Evolutionary conservation across 2,797 vertebrate species (phyloP).

Genomic region (Gouania willdenowi): DNA sequence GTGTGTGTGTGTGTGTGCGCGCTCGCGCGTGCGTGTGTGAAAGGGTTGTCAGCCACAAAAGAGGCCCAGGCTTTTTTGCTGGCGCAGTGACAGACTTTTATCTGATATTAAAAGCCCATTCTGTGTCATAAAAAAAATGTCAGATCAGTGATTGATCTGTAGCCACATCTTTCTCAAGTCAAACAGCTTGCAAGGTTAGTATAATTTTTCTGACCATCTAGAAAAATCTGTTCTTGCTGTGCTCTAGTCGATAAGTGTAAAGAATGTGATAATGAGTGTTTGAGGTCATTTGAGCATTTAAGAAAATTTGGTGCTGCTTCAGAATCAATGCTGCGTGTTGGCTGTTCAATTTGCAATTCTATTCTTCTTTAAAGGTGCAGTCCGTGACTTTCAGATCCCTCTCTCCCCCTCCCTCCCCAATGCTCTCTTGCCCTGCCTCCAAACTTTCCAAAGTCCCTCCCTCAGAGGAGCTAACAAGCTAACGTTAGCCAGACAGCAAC

Average conservation of each 20-base stretch:
- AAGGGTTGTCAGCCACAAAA: slow-evolving; percentile 45
- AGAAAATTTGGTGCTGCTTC: slow-evolving; percentile 25
- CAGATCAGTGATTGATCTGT: slow-evolving; percentile 41
- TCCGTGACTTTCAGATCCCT: too few species aligned
- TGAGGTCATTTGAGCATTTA: slow-evolving; percentile 40
- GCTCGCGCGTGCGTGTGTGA: slow-evolving; percentile 3
- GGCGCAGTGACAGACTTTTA: slow-evolving; percentile 19
- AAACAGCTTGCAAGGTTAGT: slow-evolving; percentile 31
- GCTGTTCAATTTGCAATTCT: slow-evolving; percentile 16
- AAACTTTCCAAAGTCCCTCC: too few species aligned
- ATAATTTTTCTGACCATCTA: slow-evolving; percentile 32
- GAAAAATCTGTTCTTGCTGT: slow-evolving; percentile 46
- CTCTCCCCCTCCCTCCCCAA: too few species aligned
- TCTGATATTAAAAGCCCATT: slow-evolving; percentile 19
- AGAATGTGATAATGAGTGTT: slow-evolving; percentile 43
- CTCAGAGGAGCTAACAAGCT: too few species aligned
- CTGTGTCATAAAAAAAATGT: slow-evolving; percentile 22
- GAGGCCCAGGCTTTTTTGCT: slow-evolving; percentile 20
- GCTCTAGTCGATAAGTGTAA: slow-evolving; percentile 49
- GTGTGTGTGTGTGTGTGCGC: background rate
- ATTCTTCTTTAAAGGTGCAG: too few species aligned
- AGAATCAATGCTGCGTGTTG: slow-evolving; percentile 33
- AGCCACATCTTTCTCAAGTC: slow-evolving; percentile 24
- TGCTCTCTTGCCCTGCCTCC: too few species aligned
- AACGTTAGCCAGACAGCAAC: too few species aligned